phyloP scores from a whole-genome alignment of 1,140 invertebrate genomes.

The Temnothorax longispinosus region DNA sequence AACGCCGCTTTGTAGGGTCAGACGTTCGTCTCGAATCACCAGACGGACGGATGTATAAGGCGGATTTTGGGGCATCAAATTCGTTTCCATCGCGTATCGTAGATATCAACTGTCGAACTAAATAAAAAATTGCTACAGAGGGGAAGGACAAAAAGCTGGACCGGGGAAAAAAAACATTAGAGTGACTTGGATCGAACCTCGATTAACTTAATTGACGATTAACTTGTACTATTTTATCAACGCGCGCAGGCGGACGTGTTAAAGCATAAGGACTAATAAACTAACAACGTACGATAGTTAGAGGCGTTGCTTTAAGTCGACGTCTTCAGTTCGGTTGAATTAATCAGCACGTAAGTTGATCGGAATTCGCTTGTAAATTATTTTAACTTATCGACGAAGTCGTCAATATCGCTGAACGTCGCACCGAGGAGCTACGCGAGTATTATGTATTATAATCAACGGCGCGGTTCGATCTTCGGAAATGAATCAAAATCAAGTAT shows the following conservation, averaged over 20 bases:
- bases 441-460: neutral
- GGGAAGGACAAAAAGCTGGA: no score
- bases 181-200: no score
- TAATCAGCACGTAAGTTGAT: neutral
- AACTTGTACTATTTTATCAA: neutral
- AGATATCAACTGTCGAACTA: neutral
- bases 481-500: slow-evolving; percentile 17
- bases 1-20: neutral
- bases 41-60: neutral
- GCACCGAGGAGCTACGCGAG: neutral
- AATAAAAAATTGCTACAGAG: neutral
- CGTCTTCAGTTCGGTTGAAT: neutral
- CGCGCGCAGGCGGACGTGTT: no score
- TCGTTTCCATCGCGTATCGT: neutral
- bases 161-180: no score
- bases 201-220: no score
- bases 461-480: neutral
- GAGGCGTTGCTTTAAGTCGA: neutral
- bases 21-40: neutral
- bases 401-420: neutral
- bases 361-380: neutral
- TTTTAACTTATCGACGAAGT: neutral
- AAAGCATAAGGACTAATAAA: neutral
- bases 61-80: neutral
- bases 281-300: neutral